Conservation (phyloP, 1,140 invertebrate genomes). For the Diplogasteroides magnus region DNA sequence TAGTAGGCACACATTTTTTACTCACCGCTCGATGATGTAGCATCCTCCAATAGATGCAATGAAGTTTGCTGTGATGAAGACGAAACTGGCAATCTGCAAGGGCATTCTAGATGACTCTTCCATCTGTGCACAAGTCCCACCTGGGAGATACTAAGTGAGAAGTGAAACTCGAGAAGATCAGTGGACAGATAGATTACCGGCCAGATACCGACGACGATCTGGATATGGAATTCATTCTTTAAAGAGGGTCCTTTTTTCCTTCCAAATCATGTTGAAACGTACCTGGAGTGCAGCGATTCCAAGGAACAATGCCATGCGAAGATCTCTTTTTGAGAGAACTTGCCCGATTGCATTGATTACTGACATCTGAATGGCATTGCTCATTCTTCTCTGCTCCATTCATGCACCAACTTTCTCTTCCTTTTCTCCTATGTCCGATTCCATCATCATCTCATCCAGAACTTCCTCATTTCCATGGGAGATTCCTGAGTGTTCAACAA, state of each 20-base stretch:
- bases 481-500: background rate
- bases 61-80: slow-evolving; percentile 45
- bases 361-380: slow-evolving; percentile 25
- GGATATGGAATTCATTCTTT: slow-evolving; percentile 9
- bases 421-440: slow-evolving; percentile 14
- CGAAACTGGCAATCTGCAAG: slow-evolving; percentile 33
- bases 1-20: too few species aligned
- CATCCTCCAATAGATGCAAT: slow-evolving; percentile 40
- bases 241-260: background rate
- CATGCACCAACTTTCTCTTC: background rate
- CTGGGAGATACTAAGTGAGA: slow-evolving; percentile 33
- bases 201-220: slow-evolving; percentile 47
- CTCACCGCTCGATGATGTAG: slow-evolving; percentile 29
- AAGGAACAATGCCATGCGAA: slow-evolving; percentile 41
- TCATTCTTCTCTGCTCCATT: background rate
- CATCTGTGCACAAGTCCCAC: background rate
- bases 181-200: slow-evolving; percentile 45
- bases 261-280: background rate
- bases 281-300: slow-evolving; percentile 22
- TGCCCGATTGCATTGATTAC: slow-evolving; percentile 29
- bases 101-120: background rate
- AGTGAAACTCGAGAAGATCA: slow-evolving; percentile 45
- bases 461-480: slow-evolving; percentile 25
- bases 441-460: slow-evolving; percentile 44
- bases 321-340: slow-evolving; percentile 29